Evolutionary conservation across 2,888 invertebrate species (phyloP), one percentile per base, ranked within the genome.

Genomic region (Nomada lathburiana): DNA sequence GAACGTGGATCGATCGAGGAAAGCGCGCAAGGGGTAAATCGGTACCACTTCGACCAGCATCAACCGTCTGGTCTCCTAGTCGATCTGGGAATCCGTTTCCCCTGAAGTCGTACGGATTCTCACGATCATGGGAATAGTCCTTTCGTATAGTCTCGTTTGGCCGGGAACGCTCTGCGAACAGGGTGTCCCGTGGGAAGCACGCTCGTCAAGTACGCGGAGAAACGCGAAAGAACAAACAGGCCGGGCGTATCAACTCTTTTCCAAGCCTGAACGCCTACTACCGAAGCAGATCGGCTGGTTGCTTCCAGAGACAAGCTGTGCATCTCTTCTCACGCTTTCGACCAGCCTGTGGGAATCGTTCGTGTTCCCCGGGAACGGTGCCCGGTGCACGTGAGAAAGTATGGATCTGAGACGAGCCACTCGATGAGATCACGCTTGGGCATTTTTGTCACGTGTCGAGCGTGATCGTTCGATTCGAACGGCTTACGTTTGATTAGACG

Each of bases 1-100:
- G 26, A 20, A 23, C 62, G 50, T 57, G 23, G 64, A 47, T 53
- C 42, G 68, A 20, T 67, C 83, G 82, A 86, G 73, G 85, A 83
- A 84, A 80, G 71, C 79, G 80, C 68, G 79, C 67, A 70, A 80
- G 84, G 84, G 86, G 84, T 84, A 75, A 81, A 71, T 57, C 70
- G 59, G 26, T 10, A 67, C 50, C 57, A 20, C n/a, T 55, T 63
- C 63, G 76, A 92, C 91, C 89, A 89, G 83, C 90, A 90, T 47
- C 50, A 69, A 29, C 36, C 9, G 70, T 83, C 90, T 93, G 88
- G 80, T 91, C 92, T 91, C 92, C 93, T 92, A 91, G 88, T 93
- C 91, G 85, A 88, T 87, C 92, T 92, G 93, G 92, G 92, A 93
- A 93, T 93, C 90, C 80, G 85, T 93, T 93, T 92, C 92, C 91